Percentiles rank a stretch among this genome's conserved stretches.
Conservation (phyloP, 35 echinoderm and acorn worm genomes). For the Ophioderma brevispina region DNA sequence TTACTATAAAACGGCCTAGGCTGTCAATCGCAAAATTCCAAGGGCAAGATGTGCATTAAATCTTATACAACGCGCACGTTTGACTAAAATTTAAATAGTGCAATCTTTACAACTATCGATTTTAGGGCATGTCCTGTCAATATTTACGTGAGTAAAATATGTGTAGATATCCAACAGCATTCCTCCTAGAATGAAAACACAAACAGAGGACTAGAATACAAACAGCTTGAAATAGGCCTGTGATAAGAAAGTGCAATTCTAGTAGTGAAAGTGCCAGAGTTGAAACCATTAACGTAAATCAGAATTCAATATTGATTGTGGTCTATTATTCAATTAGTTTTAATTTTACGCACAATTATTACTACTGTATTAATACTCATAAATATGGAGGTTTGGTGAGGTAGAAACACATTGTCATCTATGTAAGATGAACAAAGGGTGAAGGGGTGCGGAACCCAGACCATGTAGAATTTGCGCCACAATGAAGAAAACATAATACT, state of each 20-base stretch:
- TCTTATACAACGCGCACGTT: too few relatives aligned
- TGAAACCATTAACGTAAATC: too few relatives aligned
- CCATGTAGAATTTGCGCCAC: slow-evolving; percentile 76
- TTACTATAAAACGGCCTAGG: too few relatives aligned
- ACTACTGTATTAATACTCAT: too few relatives aligned
- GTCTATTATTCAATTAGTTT: too few relatives aligned
- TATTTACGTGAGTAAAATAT: slow-evolving; percentile 35
- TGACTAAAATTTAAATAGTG: too few relatives aligned
- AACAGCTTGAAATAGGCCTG: slow-evolving; percentile 76
- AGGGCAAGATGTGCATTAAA: too few relatives aligned
- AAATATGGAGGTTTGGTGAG: neutral
- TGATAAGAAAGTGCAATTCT: neutral
- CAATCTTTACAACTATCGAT: too few relatives aligned
- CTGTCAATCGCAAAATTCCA: too few relatives aligned
- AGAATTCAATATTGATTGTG: too few relatives aligned
- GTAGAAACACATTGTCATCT: slow-evolving; percentile 62
- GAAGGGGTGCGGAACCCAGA: slow-evolving; percentile 60
- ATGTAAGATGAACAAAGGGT: slow-evolving; percentile 68
- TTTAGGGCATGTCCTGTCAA: too few relatives aligned
- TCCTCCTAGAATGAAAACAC: slow-evolving; percentile 85
- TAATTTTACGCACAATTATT: too few relatives aligned
- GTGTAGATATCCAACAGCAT: slow-evolving; percentile 77
- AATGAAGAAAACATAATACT: slow-evolving; percentile 65
- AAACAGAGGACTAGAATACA: slow-evolving; percentile 67
- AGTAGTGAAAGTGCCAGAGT: neutral